A percentile compares a stretch with the other conserved stretches of the same genome.
Evolutionary conservation across 1,140 invertebrate species (phyloP).

Genomic region (Ladona fulva): DNA sequence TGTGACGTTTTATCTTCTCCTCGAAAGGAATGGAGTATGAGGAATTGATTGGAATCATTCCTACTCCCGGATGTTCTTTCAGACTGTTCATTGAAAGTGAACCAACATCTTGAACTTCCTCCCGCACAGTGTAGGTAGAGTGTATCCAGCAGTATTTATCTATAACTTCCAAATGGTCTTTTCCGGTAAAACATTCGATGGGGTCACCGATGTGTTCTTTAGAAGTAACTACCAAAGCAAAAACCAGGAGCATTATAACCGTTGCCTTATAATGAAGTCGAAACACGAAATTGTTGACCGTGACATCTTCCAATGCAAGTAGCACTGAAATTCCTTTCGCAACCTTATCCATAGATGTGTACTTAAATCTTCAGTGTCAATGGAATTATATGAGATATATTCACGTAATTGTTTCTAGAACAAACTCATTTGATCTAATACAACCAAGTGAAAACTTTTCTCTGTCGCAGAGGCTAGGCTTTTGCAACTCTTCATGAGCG

Average conservation of each 20-base stretch:
- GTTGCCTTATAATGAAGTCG: constrained; percentile 59
- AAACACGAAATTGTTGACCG: constrained; percentile 56
- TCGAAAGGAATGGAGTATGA: constrained; percentile 34
- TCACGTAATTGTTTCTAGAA: too few relatives aligned
- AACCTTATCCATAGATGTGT: too few relatives aligned
- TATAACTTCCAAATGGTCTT: constrained; percentile 42
- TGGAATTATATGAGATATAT: too few relatives aligned
- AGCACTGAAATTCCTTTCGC: constrained; percentile 21
- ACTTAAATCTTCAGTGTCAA: too few relatives aligned
- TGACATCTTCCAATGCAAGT: constrained; percentile 50
- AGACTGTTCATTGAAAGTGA: constrained; percentile 33
- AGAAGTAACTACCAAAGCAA: constrained; percentile 53
- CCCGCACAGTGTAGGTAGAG: constrained; percentile 57
- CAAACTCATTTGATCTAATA: too few relatives aligned
- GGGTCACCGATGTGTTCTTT: constrained; percentile 64
- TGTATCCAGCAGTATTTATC: constrained; percentile 70
- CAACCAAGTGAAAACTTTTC: too few relatives aligned
- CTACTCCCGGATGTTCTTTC: constrained; percentile 29
- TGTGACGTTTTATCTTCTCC: constrained; percentile 54
- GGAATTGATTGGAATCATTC: constrained; percentile 28
- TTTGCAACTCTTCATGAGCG: too few relatives aligned
- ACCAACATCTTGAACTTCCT: constrained; percentile 36
- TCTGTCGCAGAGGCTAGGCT: too few relatives aligned
- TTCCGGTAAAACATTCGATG: constrained; percentile 50
- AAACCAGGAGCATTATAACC: constrained; percentile 51